These are phyloP conservation scores for Himantopus leucocephalus DNA, from an alignment of 2,113 vertebrate genomes.

Conservation along the genomic window DNA sequence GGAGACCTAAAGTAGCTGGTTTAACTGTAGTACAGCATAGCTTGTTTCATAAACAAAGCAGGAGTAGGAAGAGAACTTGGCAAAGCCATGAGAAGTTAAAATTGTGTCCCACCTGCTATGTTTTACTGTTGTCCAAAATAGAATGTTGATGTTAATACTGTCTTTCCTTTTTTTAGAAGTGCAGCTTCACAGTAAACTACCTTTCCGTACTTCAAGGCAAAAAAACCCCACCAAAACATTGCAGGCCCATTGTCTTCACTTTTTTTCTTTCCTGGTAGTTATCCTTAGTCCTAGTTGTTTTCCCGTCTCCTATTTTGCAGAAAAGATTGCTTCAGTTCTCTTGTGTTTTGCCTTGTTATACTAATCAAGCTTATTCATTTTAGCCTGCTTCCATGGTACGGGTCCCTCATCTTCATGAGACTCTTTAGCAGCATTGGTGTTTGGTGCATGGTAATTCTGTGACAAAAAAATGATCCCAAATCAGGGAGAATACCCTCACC, in stretches of 20 bases:
- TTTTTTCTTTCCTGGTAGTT: background rate
- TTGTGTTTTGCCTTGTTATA: background rate
- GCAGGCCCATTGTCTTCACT: background rate
- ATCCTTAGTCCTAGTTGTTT: background rate
- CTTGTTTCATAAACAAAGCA: background rate
- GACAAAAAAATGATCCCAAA: background rate
- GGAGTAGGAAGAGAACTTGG: background rate
- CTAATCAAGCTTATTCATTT: background rate
- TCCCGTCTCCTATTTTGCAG: background rate
- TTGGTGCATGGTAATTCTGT: background rate
- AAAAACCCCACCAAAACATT: fast-evolving
- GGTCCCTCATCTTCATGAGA: background rate
- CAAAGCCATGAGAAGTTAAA: background rate
- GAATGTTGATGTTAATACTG: background rate
- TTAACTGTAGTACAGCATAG: background rate
- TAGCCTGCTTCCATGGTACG: background rate
- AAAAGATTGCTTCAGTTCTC: background rate
- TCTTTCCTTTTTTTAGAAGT: background rate
- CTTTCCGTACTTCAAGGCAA: background rate
- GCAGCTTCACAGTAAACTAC: background rate
- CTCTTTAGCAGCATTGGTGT: background rate
- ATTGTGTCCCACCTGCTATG: background rate
- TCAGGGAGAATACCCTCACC: background rate
- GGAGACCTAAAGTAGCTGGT: background rate
- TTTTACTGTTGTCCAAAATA: background rate